A percentile compares a stretch with the other conserved stretches of the same genome.
Evolutionary conservation across 1,140 invertebrate species (phyloP).

Genomic region (Diprion similis): DNA sequence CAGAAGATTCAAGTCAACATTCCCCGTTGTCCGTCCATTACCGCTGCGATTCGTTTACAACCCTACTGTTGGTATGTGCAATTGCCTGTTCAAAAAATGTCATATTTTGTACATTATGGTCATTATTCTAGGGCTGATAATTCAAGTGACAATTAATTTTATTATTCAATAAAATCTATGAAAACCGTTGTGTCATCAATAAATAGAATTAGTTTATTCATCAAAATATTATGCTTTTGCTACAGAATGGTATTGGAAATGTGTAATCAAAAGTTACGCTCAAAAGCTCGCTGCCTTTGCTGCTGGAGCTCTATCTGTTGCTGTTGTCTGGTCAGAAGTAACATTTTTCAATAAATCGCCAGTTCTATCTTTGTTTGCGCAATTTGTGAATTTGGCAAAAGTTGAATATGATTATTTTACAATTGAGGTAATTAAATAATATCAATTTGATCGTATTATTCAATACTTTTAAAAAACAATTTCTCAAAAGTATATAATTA

Average conservation of each 20-base stretch:
- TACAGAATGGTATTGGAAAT: conserved; percentile 97
- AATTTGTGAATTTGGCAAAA: conserved; percentile 85
- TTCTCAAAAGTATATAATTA: conserved; percentile 12
- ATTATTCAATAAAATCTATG: conserved; percentile 1
- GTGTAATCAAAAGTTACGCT: conserved; percentile 77
- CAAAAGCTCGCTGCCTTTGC: conserved; percentile 77
- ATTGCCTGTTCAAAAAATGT: conserved; percentile 14
- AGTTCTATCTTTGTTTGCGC: conserved; percentile 93
- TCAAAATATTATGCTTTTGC: conserved; percentile 22
- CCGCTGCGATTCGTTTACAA: conserved; percentile 69
- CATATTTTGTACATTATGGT: conserved; percentile 8
- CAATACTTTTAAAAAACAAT: conserved; percentile 26
- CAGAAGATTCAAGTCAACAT: conserved; percentile 79
- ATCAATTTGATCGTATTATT: conserved; percentile 2
- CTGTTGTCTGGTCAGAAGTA: conserved; percentile 98
- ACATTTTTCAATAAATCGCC: conserved; percentile 95
- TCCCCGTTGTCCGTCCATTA: conserved; percentile 66
- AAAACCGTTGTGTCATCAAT: too few relatives aligned
- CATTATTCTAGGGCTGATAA: background rate
- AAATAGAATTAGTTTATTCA: too few relatives aligned
- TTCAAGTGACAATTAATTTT: background rate
- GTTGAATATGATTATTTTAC: conserved; percentile 90
- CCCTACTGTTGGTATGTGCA: conserved; percentile 68
- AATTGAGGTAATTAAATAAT: conserved; percentile 79
- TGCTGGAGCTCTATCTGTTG: conserved; percentile 80